Evolutionary conservation across 92 coral and sea anemone species (phyloP), one percentile per base, ranked within the genome.

Genomic region (Palythoa caribaeorum): DNA sequence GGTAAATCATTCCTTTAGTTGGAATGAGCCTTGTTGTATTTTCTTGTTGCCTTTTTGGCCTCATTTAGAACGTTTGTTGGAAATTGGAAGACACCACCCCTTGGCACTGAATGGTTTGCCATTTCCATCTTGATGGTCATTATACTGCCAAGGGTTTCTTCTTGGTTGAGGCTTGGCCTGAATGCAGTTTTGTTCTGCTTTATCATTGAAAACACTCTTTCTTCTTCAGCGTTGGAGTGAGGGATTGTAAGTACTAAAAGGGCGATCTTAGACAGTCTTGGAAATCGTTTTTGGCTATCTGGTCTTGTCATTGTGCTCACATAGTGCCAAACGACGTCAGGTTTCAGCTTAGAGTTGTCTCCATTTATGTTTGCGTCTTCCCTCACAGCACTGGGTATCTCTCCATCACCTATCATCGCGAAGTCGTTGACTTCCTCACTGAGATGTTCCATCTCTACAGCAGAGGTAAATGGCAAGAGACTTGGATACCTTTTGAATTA

Each of bases 41-140:
- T 79, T 60, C 87, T 84, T 38, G 94, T 84, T 38, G 94, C 92
- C 60, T 50, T 38, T 77, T 90, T 92, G 37, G 93, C 95, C 5
- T 85, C 80, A 17, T 74, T 60, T 6, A 92, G 88, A 63, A 92
- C 87, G 19, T 47, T 28, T 17, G 66, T 17, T 13, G 53, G 93
- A 87, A 59, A 91, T 83, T 9, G 14, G 66, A 59, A 17, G 66
- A 17, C 66, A 59, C 17, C 63, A 57, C 63, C 15, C 63, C 63
- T 57, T 69, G 87, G 92, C 63, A 85, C 66, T 59, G 80, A 79
- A 55, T 77, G 80, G 28, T 59, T 59, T 3, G 16, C 66, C 2
- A 20, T 14, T 20, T 59, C 66, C 66, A 59, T 59, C 66, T 59
- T 59, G 14, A 59, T 59, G n/a, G 66, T 59, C 66, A 59, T 17